Conservation (phyloP, 92 coral and sea anemone genomes). For the Phymanthus crucifer region DNA sequence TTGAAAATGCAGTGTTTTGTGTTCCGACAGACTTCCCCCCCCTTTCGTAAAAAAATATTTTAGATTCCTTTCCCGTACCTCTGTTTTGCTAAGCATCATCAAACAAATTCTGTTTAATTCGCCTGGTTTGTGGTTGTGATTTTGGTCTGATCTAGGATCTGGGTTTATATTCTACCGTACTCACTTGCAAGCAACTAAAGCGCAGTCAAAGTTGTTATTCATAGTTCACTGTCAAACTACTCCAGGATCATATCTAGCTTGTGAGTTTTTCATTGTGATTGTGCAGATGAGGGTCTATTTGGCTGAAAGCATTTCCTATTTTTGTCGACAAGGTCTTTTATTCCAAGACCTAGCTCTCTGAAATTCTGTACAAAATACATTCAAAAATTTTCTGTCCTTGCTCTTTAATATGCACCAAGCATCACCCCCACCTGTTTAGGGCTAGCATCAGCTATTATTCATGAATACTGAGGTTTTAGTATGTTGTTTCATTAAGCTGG, state of each 20-base stretch:
- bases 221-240: background rate
- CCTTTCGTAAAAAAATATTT: background rate
- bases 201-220: background rate
- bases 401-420: slow-evolving; percentile 26
- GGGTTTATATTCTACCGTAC: background rate
- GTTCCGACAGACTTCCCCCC: background rate
- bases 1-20: background rate
- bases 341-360: slow-evolving; percentile 4
- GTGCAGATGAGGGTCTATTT: background rate
- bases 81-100: slow-evolving; percentile 1
- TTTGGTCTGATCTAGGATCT: background rate
- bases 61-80: slow-evolving; percentile 15
- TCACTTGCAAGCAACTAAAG: background rate
- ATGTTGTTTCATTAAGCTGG: background rate
- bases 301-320: background rate
- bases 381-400: slow-evolving; percentile 9
- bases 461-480: slow-evolving; percentile 4
- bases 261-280: background rate
- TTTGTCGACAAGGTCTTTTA: background rate
- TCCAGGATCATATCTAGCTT: background rate
- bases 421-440: slow-evolving; percentile 38
- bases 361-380: slow-evolving; percentile 10
- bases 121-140: background rate
- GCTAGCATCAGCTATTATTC: slow-evolving; percentile 27
- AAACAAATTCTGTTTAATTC: background rate